Evolutionary conservation across 2,113 vertebrate species (phyloP).

Genomic region (Nerophis ophidion): DNA sequence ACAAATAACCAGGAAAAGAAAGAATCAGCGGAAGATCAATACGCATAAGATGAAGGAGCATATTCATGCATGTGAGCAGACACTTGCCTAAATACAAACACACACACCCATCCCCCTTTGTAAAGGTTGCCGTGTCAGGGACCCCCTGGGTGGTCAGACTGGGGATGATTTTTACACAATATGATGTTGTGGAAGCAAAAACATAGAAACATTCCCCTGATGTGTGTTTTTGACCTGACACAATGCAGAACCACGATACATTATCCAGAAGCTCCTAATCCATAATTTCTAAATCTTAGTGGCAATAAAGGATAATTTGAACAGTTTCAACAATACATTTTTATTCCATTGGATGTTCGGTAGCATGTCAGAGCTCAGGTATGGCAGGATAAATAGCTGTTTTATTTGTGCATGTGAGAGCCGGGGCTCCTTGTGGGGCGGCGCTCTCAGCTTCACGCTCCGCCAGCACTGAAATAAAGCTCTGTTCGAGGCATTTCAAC

Average conservation of each 20-base stretch:
- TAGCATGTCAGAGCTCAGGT: constrained; percentile 64
- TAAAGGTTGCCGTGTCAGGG: constrained; percentile 60
- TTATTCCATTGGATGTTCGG: not conserved
- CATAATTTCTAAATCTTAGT: constrained; percentile 62
- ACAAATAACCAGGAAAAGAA: constrained; percentile 29
- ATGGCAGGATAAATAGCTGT: constrained; percentile 60
- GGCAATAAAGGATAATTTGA: constrained; percentile 10
- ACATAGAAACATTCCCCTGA: not conserved
- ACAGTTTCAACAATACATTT: too few species aligned
- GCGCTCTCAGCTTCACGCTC: constrained; percentile 67
- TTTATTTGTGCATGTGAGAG: constrained; percentile 59
- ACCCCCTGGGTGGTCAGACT: constrained; percentile 81
- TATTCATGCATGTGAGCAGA: constrained; percentile 63
- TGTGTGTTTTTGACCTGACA: too few species aligned
- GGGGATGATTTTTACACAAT: constrained; percentile 67
- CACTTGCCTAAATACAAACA: constrained; percentile 59
- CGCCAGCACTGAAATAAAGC: constrained; percentile 73
- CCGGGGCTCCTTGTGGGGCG: constrained; percentile 61
- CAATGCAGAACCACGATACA: constrained; percentile 42
- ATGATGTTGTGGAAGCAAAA: constrained; percentile 39
- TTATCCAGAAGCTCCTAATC: constrained; percentile 69
- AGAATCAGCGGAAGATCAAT: constrained; percentile 41
- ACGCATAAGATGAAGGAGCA: constrained; percentile 55
- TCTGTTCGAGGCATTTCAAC: constrained; percentile 74
- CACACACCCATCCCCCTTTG: constrained; percentile 60